Percentiles rank a stretch among this genome's conserved stretches.
Conservation (phyloP, 1,140 invertebrate genomes). For the Anastatus disparis region DNA sequence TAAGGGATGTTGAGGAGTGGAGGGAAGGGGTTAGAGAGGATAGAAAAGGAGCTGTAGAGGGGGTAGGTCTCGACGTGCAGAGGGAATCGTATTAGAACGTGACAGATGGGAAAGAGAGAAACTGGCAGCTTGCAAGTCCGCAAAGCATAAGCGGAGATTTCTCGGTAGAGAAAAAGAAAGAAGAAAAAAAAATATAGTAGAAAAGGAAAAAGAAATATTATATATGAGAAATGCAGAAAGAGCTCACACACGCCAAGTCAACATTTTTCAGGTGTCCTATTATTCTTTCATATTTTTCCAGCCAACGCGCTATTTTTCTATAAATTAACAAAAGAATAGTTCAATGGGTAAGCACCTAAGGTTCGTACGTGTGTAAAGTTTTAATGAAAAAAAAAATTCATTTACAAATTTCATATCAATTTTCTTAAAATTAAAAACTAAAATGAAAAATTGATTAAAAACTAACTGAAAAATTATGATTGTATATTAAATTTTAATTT, state of each 20-base stretch:
- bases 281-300: conserved; percentile 14
- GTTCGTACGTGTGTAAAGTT: no score
- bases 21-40: no score
- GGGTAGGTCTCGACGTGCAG: background rate
- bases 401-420: no score
- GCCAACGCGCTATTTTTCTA: background rate
- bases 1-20: no score
- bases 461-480: background rate
- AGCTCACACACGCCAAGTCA: conserved; percentile 1
- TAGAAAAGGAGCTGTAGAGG: no score
- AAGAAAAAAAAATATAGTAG: background rate
- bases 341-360: no score
- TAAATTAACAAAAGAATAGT: background rate
- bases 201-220: no score
- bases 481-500: background rate
- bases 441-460: no score
- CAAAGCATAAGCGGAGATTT: no score
- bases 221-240: background rate
- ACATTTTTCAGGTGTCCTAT: conserved; percentile 13
- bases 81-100: conserved; percentile 18
- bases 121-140: background rate
- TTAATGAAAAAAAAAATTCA: no score
- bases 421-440: no score
- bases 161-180: no score
- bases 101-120: background rate